Base-by-base conservation (phyloP, 2,888 invertebrate genomes). In the Rapana venosa region DNA sequence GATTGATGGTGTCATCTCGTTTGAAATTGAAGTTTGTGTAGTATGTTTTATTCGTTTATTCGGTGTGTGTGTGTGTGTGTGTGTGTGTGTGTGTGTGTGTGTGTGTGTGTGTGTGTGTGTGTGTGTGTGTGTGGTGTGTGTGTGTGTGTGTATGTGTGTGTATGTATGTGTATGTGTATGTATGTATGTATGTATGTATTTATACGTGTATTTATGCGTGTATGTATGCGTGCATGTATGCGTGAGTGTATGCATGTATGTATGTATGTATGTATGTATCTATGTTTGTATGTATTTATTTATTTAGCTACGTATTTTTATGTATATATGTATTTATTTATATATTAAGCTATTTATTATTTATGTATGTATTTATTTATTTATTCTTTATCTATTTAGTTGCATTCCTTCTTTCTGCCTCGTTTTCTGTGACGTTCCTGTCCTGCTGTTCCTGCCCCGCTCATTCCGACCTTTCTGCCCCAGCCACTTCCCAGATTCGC, bases 11-110 rank as follows among this genome's bases (percentile, higher is more conserved):
- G 47, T 47, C 47, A 47, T 47, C 47, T 47, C 47, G 2, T 47
- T 47, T 47, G 47, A 47, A 47, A 8, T 8, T 47, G 47, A 47
- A 2, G 47, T 47, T 47, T 47, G 47, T 47, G 47, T 47, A 47
- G 47, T 8, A 47, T 47, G 47, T 47, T 47, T 47, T 47, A 47
- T 47, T 47, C 8, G 47, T 47, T 47, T 47, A 47, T 47, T 70
- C n/a, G n/a, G 66, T 66, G 66, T 66, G 66, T 66, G 66, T 66
- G 66, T 66, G 66, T 66, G 66, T 66, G 66, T 66, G 66, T 66
- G 66, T 66, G 66, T 66, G 66, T 66, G 66, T 66, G 66, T 66
- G 66, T 66, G 66, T 66, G 66, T 66, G 66, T 66, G 66, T 66
- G 66, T 66, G 66, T 66, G 66, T 66, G 66, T 66, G 66, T 20